Conservation (phyloP, 2,888 invertebrate genomes). For the Lycia hirtaria region DNA sequence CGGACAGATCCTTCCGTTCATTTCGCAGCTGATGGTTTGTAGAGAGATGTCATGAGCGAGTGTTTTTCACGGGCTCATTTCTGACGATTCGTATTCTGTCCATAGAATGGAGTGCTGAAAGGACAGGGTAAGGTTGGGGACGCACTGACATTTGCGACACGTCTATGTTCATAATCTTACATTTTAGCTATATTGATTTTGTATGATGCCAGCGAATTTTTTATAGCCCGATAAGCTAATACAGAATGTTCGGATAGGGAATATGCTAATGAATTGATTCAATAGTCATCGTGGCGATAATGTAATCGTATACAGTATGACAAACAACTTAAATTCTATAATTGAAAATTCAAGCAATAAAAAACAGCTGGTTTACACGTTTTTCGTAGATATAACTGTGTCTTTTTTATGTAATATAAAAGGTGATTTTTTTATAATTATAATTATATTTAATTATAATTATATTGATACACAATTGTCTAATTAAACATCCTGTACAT, state of each 20-base stretch:
- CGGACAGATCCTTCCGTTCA: constrained; percentile 48
- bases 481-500: too few species aligned
- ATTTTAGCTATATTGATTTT: constrained; percentile 16
- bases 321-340: too few species aligned
- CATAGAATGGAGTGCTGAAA: constrained; percentile 58
- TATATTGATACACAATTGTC: too few species aligned
- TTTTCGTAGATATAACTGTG: too few species aligned
- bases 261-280: too few species aligned
- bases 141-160: constrained; percentile 17
- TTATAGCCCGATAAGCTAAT: neutral
- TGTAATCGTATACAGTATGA: too few species aligned
- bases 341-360: too few species aligned
- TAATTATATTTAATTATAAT: too few species aligned
- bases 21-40: constrained; percentile 52
- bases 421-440: too few species aligned
- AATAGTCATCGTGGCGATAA: too few species aligned
- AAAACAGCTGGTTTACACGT: too few species aligned
- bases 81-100: constrained; percentile 78
- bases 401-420: too few species aligned
- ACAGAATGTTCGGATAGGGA: neutral
- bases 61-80: constrained; percentile 81
- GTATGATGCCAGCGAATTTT: neutral
- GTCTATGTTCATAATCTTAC: constrained; percentile 3
- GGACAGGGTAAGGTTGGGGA: constrained; percentile 49
- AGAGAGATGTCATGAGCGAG: constrained; percentile 69